These are phyloP conservation scores for Phoenicopterus ruber DNA, from an alignment of 2,113 vertebrate species.

Conservation along the genomic window DNA sequence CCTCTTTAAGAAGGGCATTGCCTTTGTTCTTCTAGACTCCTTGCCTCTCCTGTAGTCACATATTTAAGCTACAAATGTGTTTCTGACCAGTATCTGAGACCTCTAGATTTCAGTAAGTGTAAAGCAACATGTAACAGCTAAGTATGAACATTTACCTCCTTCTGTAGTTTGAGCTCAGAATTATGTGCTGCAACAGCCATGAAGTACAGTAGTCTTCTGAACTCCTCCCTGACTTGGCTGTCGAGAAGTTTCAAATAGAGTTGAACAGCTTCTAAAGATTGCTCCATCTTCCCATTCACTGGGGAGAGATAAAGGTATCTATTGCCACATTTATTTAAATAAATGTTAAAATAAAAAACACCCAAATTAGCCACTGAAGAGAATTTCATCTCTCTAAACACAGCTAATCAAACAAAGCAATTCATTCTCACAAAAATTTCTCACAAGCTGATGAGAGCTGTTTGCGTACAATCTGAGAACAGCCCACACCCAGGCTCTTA, in stretches of 20 bases:
- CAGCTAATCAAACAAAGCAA: not conserved
- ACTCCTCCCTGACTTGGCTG: slow-evolving; percentile 88
- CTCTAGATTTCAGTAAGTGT: not conserved
- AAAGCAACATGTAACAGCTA: not conserved
- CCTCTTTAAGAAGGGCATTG: not conserved
- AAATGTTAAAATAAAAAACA: not conserved
- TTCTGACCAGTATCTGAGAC: not conserved
- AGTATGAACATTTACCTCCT: slow-evolving; percentile 78
- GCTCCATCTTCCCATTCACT: slow-evolving; percentile 94
- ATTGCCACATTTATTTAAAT: not conserved
- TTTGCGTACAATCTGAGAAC: not conserved
- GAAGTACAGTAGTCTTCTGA: slow-evolving; percentile 89
- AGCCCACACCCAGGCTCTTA: not conserved
- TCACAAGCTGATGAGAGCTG: not conserved
- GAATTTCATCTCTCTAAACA: not conserved
- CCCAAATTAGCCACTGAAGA: not conserved
- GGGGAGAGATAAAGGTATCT: slow-evolving; percentile 12
- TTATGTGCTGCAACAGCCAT: slow-evolving; percentile 87
- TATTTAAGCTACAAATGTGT: not conserved
- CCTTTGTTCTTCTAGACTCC: not conserved
- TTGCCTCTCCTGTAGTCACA: not conserved
- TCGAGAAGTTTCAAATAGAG: slow-evolving; percentile 92
- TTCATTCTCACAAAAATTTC: not conserved
- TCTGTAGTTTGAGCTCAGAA: slow-evolving; percentile 86
- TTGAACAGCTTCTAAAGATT: slow-evolving; percentile 89